phyloP scores from a whole-genome alignment of 1,140 invertebrate genomes.

The Hylaeus volcanicus region DNA sequence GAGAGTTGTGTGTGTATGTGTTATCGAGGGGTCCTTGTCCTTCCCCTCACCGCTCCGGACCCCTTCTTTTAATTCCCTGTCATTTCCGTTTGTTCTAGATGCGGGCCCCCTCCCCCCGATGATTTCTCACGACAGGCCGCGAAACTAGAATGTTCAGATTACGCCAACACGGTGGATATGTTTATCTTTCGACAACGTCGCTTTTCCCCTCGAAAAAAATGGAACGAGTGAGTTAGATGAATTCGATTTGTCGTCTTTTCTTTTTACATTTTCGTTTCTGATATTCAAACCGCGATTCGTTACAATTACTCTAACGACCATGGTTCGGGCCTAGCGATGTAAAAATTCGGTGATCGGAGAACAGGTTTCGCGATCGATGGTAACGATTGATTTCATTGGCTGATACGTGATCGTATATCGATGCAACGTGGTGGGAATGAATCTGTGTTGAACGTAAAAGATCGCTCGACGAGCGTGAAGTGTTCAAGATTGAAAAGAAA shows the following conservation, averaged over 20 bases:
- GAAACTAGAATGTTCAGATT: not conserved
- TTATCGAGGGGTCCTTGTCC: slow-evolving; percentile 7
- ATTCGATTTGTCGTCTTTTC: not conserved
- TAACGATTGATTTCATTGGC: not conserved
- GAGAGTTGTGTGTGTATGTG: slow-evolving; percentile 39
- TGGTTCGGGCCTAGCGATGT: not conserved
- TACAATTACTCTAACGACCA: not conserved
- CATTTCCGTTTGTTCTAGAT: not conserved
- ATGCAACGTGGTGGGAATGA: not conserved
- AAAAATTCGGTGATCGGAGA: slow-evolving; percentile 20
- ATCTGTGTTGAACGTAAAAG: not conserved
- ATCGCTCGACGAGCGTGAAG: not conserved
- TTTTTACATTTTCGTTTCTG: not conserved
- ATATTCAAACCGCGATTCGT: not conserved
- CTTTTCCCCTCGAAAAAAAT: not conserved
- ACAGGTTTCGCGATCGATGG: not conserved
- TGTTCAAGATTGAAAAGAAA: not conserved
- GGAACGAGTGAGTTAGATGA: not conserved
- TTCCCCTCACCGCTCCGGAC: slow-evolving; percentile 8
- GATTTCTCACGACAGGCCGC: not conserved
- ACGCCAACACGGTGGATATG: slow-evolving; percentile 1
- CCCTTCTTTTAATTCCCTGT: not conserved
- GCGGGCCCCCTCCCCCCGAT: no score
- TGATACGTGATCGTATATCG: no score
- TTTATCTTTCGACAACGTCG: not conserved